Evolutionary conservation across 2,888 invertebrate genomes (phyloP).

Genomic region (Drosophila conformis): DNA sequence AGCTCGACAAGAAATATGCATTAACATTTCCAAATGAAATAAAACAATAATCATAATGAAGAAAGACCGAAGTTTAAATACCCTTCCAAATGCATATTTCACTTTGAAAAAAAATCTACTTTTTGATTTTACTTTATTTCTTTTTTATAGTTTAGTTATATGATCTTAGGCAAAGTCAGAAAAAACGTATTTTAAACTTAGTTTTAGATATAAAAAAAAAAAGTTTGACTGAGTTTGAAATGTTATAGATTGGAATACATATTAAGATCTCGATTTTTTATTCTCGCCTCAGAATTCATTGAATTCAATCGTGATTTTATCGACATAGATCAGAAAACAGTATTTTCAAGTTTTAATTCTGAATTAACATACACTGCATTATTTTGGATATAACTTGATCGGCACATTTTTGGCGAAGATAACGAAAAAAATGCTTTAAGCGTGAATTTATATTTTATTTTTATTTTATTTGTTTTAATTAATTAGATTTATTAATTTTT

Average conservation of each 20-base stretch:
- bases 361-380: not conserved
- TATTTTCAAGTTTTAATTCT: not conserved
- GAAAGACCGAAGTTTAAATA: not conserved
- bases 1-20: constrained; percentile 49
- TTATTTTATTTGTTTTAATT: not conserved
- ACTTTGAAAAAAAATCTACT: not conserved
- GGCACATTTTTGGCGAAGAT: not conserved
- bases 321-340: no score
- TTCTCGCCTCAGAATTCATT: not conserved
- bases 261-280: not conserved
- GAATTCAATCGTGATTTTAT: not conserved
- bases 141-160: no score
- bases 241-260: not conserved
- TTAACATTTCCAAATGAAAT: constrained; percentile 36
- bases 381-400: not conserved
- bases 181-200: not conserved
- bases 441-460: not conserved
- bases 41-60: constrained; percentile 2
- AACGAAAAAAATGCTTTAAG: not conserved
- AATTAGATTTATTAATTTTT: not conserved
- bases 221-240: not conserved
- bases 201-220: no score
- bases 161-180: no score
- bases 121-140: not conserved
- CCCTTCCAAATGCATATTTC: not conserved